These are phyloP conservation scores for Folsomia manolachei DNA, from an alignment of 2,888 invertebrate species.

Conservation along the genomic window DNA sequence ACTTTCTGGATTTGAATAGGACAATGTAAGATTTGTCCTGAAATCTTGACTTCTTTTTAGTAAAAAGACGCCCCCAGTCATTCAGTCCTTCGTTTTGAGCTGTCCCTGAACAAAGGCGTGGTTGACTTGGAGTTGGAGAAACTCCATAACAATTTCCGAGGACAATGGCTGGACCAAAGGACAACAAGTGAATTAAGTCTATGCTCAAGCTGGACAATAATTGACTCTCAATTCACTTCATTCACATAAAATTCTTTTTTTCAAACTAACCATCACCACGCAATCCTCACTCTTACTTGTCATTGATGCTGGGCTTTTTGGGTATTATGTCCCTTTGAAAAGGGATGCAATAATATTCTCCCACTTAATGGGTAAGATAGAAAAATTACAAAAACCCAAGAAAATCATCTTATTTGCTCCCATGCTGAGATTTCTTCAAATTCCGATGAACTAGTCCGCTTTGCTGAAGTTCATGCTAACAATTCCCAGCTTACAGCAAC, in stretches of 20 bases:
- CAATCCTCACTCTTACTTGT: background rate
- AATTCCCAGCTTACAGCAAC: background rate
- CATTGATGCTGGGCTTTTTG: background rate
- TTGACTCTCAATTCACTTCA: slow-evolving; percentile 42
- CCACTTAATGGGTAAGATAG: background rate
- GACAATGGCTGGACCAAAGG: slow-evolving; percentile 9
- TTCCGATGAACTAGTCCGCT: slow-evolving; percentile 13
- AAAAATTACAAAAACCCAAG: background rate
- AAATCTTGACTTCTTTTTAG: slow-evolving; percentile 5
- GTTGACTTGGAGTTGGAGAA: slow-evolving; percentile 3
- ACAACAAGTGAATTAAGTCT: slow-evolving; percentile 18
- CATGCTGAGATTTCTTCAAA: slow-evolving; percentile 3
- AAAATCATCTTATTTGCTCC: slow-evolving; percentile 7
- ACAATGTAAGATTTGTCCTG: slow-evolving; percentile 13
- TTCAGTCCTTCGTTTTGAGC: too few species aligned
- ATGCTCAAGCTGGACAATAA: slow-evolving; percentile 35
- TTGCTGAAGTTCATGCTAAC: background rate
- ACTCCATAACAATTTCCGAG: slow-evolving; percentile 16
- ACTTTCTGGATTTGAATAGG: background rate
- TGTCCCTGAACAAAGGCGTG: background rate
- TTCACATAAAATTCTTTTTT: slow-evolving; percentile 19
- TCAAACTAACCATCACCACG: too few species aligned
- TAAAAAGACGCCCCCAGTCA: slow-evolving; percentile 17
- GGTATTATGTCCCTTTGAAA: too few species aligned
- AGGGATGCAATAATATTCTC: background rate